phyloP scores from a whole-genome alignment of 2,888 invertebrate genomes.

The Caenorhabditis japonica region DNA sequence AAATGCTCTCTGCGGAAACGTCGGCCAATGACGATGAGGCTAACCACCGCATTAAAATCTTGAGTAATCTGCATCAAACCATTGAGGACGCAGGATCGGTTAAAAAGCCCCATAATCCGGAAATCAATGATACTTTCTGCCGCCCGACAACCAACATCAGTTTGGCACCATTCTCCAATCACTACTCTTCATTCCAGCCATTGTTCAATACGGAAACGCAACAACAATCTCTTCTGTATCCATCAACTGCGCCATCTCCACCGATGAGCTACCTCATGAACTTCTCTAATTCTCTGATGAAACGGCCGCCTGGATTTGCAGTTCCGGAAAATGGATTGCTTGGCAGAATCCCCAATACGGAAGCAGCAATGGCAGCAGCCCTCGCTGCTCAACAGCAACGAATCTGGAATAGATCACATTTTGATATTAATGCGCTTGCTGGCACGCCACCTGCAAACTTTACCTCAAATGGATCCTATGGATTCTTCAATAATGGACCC shows the following conservation, averaged over 20 bases:
- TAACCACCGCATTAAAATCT: slow-evolving; percentile 63
- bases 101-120: background rate
- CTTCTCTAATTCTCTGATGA: slow-evolving; percentile 25
- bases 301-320: slow-evolving; percentile 9
- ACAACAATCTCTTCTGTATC: slow-evolving; percentile 1
- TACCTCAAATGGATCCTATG: slow-evolving; percentile 49
- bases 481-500: slow-evolving; percentile 39
- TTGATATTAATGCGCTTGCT: slow-evolving; percentile 38
- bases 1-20: slow-evolving; percentile 35
- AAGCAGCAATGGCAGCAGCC: slow-evolving; percentile 11
- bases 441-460: slow-evolving; percentile 41
- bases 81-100: slow-evolving; percentile 35
- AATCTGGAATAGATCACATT: slow-evolving; percentile 44
- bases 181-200: slow-evolving; percentile 41
- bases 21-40: slow-evolving; percentile 61
- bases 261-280: slow-evolving; percentile 44
- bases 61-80: slow-evolving; percentile 19
- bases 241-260: slow-evolving; percentile 35
- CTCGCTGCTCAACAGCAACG: slow-evolving; percentile 30
- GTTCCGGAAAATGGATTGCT: slow-evolving; percentile 23
- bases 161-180: slow-evolving; percentile 45
- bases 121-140: slow-evolving; percentile 11
- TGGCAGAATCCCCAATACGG: slow-evolving; percentile 8
- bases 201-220: slow-evolving; percentile 26
- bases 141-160: slow-evolving; percentile 48